These are phyloP conservation scores for Gadus macrocephalus DNA, from an alignment of 2,113 vertebrate genomes.

Conservation along the genomic window DNA sequence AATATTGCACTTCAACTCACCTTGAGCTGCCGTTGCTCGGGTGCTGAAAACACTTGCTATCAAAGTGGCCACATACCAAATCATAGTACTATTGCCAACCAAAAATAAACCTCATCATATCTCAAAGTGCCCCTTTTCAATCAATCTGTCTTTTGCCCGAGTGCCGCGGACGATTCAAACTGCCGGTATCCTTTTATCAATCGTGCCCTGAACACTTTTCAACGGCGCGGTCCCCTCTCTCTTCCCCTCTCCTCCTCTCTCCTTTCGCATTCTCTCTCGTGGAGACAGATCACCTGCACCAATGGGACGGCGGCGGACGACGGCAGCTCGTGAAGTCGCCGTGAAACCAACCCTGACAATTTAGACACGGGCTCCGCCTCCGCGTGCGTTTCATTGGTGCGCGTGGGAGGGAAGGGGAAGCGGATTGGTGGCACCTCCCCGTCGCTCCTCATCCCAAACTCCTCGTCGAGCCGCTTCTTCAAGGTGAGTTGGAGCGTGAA, in stretches of 20 bases:
- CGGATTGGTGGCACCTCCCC: slow-evolving; percentile 67
- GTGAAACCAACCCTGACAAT: slow-evolving; percentile 71
- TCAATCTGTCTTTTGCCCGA: slow-evolving; percentile 58
- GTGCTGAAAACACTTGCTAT: slow-evolving; percentile 98
- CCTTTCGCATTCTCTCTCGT: slow-evolving; percentile 60
- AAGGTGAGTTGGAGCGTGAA: slow-evolving; percentile 87
- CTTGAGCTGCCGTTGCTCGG: slow-evolving; percentile 93
- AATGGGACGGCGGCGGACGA: slow-evolving; percentile 61
- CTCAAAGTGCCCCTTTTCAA: slow-evolving; percentile 78
- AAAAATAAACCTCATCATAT: slow-evolving; percentile 85
- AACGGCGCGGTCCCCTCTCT: slow-evolving; percentile 68
- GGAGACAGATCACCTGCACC: slow-evolving; percentile 67
- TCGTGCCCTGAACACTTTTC: slow-evolving; percentile 72
- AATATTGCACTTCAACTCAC: slow-evolving; percentile 88
- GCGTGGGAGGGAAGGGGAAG: slow-evolving; percentile 4
- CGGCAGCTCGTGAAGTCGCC: slow-evolving; percentile 38
- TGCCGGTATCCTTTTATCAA: slow-evolving; percentile 53
- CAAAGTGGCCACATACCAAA: slow-evolving; percentile 99
- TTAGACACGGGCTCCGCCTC: slow-evolving; percentile 54
- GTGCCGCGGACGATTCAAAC: slow-evolving; percentile 51
- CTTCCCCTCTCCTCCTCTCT: slow-evolving; percentile 62
- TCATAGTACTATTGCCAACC: slow-evolving; percentile 90
- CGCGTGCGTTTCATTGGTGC: slow-evolving; percentile 36
- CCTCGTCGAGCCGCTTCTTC: slow-evolving; percentile 61
- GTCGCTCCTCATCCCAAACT: slow-evolving; percentile 49